These are phyloP conservation scores for Callopanchax toddi DNA, from an alignment of 2,113 vertebrate genomes.

Conservation along the genomic window DNA sequence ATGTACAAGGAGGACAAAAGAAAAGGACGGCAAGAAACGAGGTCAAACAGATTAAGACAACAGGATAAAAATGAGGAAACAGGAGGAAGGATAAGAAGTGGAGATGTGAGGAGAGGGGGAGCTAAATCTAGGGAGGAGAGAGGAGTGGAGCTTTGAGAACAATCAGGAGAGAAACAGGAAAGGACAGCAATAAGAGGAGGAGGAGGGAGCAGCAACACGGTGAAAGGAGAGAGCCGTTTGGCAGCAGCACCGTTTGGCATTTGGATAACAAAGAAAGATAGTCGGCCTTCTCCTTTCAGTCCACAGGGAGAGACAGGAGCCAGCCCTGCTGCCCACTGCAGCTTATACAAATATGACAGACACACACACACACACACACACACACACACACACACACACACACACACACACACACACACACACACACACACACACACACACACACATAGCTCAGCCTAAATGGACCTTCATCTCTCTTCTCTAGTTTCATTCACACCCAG, in stretches of 20 bases:
- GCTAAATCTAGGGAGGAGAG: not conserved
- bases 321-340: constrained; percentile 56
- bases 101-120: constrained; percentile 1
- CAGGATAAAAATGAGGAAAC: constrained; percentile 20
- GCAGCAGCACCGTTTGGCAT: constrained; percentile 60
- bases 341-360: constrained; percentile 51
- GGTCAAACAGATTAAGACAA: constrained; percentile 11
- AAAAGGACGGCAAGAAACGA: not conserved
- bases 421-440: constrained; percentile 4
- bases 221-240: constrained; percentile 61
- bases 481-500: constrained; percentile 38
- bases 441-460: constrained; percentile 6
- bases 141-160: constrained; percentile 6
- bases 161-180: constrained; percentile 24
- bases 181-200: constrained; percentile 32
- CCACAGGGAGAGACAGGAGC: constrained; percentile 56
- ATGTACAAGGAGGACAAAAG: not conserved
- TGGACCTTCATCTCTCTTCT: constrained; percentile 14
- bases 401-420: constrained; percentile 12
- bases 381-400: too few relatives aligned
- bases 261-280: constrained; percentile 68
- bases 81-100: constrained; percentile 11
- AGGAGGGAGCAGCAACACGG: constrained; percentile 36
- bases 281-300: constrained; percentile 54
- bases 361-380: constrained; percentile 2